Conservation (phyloP, 2,888 invertebrate genomes). For the Polymixis lichenea region DNA sequence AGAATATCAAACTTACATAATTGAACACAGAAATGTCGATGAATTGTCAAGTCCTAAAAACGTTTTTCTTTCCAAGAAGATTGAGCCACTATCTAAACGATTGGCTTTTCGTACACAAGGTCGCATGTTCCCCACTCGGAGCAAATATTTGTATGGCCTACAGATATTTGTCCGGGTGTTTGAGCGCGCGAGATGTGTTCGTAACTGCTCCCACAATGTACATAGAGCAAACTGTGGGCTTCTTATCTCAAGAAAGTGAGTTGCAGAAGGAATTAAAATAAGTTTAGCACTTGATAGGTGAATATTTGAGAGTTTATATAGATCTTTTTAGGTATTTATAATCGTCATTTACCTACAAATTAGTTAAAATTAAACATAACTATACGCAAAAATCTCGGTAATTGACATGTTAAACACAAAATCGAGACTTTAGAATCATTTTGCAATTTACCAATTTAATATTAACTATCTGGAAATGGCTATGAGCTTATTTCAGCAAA, state of each 20-base stretch:
- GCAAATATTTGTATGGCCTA: slow-evolving; percentile 40
- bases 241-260: neutral
- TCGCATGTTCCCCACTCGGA: neutral
- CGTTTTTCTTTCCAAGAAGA: neutral
- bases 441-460: neutral
- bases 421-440: too few species aligned
- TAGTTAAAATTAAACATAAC: neutral
- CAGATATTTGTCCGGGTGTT: slow-evolving; percentile 35
- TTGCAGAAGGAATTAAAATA: neutral
- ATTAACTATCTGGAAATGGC: too few species aligned
- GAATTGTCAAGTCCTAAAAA: neutral
- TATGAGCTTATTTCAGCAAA: neutral
- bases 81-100: neutral
- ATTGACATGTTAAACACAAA: neutral
- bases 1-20: neutral
- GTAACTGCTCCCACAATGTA: slow-evolving; percentile 29
- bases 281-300: neutral
- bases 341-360: too few species aligned
- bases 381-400: too few species aligned
- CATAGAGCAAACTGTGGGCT: slow-evolving; percentile 9
- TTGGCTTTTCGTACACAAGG: neutral
- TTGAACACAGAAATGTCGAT: neutral
- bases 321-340: neutral
- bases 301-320: neutral
- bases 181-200: slow-evolving; percentile 29